phyloP scores from a whole-genome alignment of 2,888 invertebrate genomes.

The Eremobia ochroleuca region DNA sequence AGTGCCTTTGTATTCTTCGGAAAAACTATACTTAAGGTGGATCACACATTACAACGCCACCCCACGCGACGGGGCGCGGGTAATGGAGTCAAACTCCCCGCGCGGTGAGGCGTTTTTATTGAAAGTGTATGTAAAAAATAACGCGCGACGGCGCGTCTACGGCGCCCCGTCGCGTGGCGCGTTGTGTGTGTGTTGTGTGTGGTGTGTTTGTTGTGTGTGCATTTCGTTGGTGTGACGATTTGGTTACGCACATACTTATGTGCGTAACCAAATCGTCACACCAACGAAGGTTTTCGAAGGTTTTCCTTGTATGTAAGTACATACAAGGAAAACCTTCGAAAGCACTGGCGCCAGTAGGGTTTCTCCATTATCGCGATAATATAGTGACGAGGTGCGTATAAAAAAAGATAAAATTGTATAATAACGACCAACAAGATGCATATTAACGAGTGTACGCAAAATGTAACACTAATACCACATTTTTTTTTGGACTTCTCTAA shows the following conservation, averaged over 20 bases:
- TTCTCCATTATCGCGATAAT: conserved; percentile 13
- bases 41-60: neutral
- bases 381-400: neutral
- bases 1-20: neutral
- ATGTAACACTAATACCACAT: neutral
- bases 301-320: no score
- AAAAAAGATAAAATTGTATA: neutral
- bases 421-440: neutral
- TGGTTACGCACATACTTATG: neutral
- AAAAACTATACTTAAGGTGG: neutral
- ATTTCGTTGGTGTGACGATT: neutral
- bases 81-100: neutral
- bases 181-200: no score
- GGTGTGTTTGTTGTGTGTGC: no score
- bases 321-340: conserved; percentile 10
- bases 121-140: neutral
- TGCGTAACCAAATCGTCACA: no score
- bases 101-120: neutral
- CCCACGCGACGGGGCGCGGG: neutral
- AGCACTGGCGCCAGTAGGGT: neutral
- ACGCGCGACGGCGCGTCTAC: neutral
- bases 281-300: no score
- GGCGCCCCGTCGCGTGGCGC: no score
- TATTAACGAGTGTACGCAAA: neutral
- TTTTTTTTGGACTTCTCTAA: neutral